phyloP scores from a whole-genome alignment of 2,113 vertebrate species.

The Dipodomys spectabilis region DNA sequence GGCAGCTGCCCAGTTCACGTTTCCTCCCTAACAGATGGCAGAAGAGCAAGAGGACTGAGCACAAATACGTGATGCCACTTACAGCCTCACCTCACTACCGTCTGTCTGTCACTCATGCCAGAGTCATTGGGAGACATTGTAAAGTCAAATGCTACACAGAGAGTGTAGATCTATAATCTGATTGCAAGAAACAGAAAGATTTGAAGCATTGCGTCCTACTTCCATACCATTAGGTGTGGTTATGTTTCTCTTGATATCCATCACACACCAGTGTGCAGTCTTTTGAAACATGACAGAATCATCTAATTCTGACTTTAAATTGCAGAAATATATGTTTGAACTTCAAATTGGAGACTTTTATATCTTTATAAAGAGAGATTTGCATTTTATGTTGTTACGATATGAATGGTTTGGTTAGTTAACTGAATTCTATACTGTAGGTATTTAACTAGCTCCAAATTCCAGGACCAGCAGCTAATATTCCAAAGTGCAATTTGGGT shows the following conservation, averaged over 20 bases:
- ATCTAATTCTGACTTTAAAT: background rate
- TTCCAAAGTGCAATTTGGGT: constrained; percentile 1
- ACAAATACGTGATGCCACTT: background rate
- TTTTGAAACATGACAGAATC: background rate
- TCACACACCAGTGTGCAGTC: fast-evolving
- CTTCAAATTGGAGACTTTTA: background rate
- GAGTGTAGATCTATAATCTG: background rate
- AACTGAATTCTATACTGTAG: background rate
- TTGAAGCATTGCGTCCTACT: background rate
- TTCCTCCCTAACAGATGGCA: background rate
- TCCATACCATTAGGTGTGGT: background rate
- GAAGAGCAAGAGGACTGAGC: background rate
- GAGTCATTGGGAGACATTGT: background rate
- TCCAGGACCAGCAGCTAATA: background rate
- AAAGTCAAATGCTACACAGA: background rate
- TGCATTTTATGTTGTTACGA: background rate
- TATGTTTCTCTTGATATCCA: background rate
- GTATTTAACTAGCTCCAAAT: constrained; percentile 12
- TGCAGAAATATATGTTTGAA: background rate
- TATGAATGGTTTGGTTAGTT: background rate
- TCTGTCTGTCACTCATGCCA: background rate
- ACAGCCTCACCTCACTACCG: background rate
- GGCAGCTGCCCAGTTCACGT: background rate
- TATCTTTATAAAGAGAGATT: background rate
- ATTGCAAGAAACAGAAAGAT: background rate